A percentile compares a stretch with the other conserved stretches of the same genome.
phyloP scores from a whole-genome alignment of 2,888 invertebrate genomes.

The Oeneis ivallda region DNA sequence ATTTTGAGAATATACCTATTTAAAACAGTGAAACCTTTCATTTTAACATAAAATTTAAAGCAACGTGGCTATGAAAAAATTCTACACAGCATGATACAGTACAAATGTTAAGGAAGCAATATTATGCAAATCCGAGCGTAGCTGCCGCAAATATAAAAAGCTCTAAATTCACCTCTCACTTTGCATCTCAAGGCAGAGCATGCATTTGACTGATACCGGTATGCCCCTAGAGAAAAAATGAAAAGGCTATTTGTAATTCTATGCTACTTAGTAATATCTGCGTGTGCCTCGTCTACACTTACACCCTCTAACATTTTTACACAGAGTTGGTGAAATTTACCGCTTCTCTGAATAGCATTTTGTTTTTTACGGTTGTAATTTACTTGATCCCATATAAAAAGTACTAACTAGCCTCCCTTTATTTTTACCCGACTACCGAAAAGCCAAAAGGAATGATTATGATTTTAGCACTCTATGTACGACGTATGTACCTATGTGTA shows the following conservation, averaged over 20 bases:
- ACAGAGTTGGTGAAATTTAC: constrained; percentile 28
- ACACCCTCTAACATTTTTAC: constrained; percentile 29
- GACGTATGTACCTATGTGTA: too few species aligned
- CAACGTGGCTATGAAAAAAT: constrained; percentile 30
- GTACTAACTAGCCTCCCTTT: too few species aligned
- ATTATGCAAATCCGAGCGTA: constrained; percentile 79
- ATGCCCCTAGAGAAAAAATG: constrained; percentile 77
- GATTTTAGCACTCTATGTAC: too few species aligned
- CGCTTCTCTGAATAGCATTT: constrained; percentile 35
- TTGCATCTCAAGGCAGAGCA: constrained; percentile 81
- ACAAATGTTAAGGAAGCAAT: constrained; percentile 80
- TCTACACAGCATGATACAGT: constrained; percentile 52
- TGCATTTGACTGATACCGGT: constrained; percentile 75
- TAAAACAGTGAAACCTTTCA: neutral
- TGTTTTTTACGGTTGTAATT: constrained; percentile 28
- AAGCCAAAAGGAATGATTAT: too few species aligned
- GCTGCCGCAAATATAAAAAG: constrained; percentile 79
- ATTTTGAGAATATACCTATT: neutral
- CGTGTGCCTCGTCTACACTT: constrained; percentile 48
- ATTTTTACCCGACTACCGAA: too few species aligned
- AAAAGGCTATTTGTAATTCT: constrained; percentile 78
- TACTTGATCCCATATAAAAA: neutral
- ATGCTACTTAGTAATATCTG: constrained; percentile 69
- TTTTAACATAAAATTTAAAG: constrained; percentile 18
- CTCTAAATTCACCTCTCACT: constrained; percentile 73